phyloP scores from a whole-genome alignment of 2,888 invertebrate genomes.

The Sthenelais limicola region DNA sequence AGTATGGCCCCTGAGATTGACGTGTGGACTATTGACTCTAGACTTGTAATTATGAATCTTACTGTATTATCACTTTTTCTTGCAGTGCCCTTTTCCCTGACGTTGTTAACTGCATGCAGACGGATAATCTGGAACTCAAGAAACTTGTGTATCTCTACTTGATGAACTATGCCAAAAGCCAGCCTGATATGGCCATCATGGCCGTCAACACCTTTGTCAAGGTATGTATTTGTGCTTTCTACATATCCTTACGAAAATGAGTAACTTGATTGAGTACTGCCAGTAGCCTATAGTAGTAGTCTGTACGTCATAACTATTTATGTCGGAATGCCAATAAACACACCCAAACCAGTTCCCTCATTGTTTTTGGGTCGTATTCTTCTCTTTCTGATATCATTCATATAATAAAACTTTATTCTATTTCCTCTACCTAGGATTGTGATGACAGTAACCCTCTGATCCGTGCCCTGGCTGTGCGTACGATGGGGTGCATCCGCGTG shows the following conservation, averaged over 20 bases:
- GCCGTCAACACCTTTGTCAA: constrained; percentile 99
- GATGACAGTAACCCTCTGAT: constrained; percentile 99
- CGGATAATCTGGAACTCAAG: constrained; percentile 98
- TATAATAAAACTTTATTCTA: neutral
- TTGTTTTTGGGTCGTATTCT: too few relatives aligned
- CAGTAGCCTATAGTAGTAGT: too few relatives aligned
- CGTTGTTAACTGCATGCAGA: constrained; percentile 99
- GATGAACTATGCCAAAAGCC: constrained; percentile 99
- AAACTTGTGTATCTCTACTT: constrained; percentile 98
- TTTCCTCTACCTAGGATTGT: constrained; percentile 83
- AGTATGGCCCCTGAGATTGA: too few relatives aligned
- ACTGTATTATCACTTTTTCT: constrained; percentile 29
- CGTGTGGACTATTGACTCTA: too few relatives aligned
- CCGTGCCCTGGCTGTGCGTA: constrained; percentile 96
- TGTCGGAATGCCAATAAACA: too few relatives aligned
- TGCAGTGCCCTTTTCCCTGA: constrained; percentile 92
- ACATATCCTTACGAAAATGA: neutral
- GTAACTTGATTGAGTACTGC: neutral
- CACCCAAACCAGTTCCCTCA: too few relatives aligned
- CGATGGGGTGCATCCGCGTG: constrained; percentile 99
- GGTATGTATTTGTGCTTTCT: constrained; percentile 75
- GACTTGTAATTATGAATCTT: too few relatives aligned
- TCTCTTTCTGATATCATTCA: neutral
- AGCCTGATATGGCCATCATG: constrained; percentile 99
- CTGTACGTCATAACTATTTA: too few relatives aligned